These are phyloP conservation scores for Harlomillsia oculata DNA, from an alignment of 1,140 invertebrate species.

Conservation along the genomic window DNA sequence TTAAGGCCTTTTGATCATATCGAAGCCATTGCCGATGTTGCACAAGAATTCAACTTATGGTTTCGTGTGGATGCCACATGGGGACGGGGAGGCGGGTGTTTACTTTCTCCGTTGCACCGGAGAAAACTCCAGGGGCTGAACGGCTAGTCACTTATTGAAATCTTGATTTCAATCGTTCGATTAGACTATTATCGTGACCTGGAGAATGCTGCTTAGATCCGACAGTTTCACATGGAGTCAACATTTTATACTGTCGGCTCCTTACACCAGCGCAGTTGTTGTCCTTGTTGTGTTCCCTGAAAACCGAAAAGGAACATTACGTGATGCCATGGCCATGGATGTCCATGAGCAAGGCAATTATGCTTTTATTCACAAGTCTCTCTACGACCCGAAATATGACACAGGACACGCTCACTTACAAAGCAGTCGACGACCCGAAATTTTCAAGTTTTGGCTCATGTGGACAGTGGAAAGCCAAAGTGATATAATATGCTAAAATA, in stretches of 20 bases:
- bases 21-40: constrained; percentile 14
- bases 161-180: too few species aligned
- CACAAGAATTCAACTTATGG: constrained; percentile 12
- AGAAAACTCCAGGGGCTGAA: constrained; percentile 13
- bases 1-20: constrained; percentile 20
- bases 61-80: constrained; percentile 25
- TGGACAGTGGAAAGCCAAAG: constrained; percentile 26
- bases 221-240: constrained; percentile 18
- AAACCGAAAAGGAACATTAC: background rate
- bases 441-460: constrained; percentile 23
- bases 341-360: constrained; percentile 3
- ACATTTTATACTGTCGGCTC: constrained; percentile 1
- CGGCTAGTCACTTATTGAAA: background rate
- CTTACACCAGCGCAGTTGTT: constrained; percentile 1
- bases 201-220: too few species aligned
- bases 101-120: constrained; percentile 4
- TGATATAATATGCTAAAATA: too few species aligned
- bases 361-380: background rate
- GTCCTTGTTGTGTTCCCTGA: background rate
- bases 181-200: too few species aligned
- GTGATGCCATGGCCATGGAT: constrained; percentile 1
- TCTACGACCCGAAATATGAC: constrained; percentile 10
- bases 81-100: constrained; percentile 9
- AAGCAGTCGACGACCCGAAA: constrained; percentile 14
- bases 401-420: constrained; percentile 8